Evolutionary conservation across 2,113 vertebrate species (phyloP).

Genomic region (Lepidothrix coronata): DNA sequence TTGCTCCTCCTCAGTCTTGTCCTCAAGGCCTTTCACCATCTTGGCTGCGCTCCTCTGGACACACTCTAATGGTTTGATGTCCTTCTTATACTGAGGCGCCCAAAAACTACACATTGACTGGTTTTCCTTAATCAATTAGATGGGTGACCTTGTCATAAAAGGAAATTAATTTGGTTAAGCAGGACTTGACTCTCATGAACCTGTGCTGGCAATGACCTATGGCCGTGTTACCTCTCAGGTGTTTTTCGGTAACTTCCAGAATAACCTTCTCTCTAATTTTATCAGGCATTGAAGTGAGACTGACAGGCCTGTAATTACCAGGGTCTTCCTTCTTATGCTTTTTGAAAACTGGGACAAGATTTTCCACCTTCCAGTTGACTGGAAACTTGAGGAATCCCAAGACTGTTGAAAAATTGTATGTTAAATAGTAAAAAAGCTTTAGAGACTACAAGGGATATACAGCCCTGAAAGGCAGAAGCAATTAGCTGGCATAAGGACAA

Average conservation of each 20-base stretch:
- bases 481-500: neutral
- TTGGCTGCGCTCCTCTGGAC: neutral
- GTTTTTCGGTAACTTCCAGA: neutral
- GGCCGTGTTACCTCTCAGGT: rapidly evolving
- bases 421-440: neutral
- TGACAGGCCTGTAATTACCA: neutral
- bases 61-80: neutral
- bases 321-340: neutral
- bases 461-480: neutral
- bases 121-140: neutral
- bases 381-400: neutral
- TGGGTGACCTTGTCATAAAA: neutral
- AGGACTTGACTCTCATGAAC: neutral
- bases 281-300: neutral
- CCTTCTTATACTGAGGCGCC: neutral
- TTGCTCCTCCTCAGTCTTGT: neutral
- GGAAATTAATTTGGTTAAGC: neutral
- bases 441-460: neutral
- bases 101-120: neutral
- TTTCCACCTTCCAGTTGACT: neutral
- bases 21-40: neutral
- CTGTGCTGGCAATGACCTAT: neutral
- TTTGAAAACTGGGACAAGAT: neutral
- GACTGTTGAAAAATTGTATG: neutral
- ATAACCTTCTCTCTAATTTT: neutral